Conservation (phyloP, 1,140 invertebrate genomes). For the Ips typographus region DNA sequence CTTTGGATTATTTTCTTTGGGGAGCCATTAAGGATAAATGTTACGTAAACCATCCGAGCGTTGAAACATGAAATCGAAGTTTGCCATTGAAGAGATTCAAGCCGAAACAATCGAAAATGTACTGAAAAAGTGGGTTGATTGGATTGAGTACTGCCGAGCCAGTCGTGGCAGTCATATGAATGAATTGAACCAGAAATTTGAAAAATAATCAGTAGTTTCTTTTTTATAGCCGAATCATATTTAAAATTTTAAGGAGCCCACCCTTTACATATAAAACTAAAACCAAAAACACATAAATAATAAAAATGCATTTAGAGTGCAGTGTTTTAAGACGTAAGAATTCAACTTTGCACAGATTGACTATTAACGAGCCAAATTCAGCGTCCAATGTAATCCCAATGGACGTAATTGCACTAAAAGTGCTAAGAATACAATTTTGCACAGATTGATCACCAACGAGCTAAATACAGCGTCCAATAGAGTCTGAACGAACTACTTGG, state of each 20-base stretch:
- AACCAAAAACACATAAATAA: no score
- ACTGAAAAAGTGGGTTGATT: conserved; percentile 16
- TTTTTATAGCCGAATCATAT: conserved; percentile 6
- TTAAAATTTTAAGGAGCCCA: neutral
- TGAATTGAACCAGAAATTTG: conserved; percentile 1
- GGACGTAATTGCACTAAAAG: no score
- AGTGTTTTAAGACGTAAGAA: no score
- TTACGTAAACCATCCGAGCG: conserved; percentile 37
- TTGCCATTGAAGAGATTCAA: conserved; percentile 9
- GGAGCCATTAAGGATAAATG: conserved; percentile 51
- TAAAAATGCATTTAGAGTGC: no score
- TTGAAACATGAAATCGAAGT: conserved; percentile 14
- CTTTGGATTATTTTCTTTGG: conserved; percentile 52
- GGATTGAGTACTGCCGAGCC: conserved; percentile 13
- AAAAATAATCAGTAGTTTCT: conserved; percentile 2
- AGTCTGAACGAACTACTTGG: no score
- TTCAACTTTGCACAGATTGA: no score
- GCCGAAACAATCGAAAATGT: conserved; percentile 21
- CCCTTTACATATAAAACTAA: neutral
- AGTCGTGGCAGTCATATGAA: conserved; percentile 11
- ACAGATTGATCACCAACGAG: no score
- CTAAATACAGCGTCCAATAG: no score
- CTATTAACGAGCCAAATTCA: no score
- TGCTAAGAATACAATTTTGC: no score
- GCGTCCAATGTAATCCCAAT: no score